A percentile compares a stretch with the other conserved stretches of the same genome.
These are phyloP conservation scores for Drosophila neotestacea DNA, from an alignment of 2,888 invertebrate genomes.

Conservation along the genomic window DNA sequence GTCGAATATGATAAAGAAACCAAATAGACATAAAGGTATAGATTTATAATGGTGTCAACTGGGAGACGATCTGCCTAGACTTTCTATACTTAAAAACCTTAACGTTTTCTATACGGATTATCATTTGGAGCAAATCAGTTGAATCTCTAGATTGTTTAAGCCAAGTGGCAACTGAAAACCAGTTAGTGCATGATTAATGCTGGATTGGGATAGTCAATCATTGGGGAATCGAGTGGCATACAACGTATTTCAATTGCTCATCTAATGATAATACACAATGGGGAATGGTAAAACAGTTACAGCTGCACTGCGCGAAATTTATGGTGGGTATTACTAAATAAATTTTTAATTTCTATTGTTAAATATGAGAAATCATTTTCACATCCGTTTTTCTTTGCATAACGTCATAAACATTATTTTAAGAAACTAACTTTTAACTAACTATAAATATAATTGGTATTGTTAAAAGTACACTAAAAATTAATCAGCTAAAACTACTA, in stretches of 20 bases:
- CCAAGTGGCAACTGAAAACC: background rate
- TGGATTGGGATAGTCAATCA: conserved; percentile 12
- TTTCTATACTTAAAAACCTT: too few relatives aligned
- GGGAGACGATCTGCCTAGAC: too few relatives aligned
- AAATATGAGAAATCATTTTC: too few relatives aligned
- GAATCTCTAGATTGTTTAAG: background rate
- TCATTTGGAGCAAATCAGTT: background rate
- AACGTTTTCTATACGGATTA: background rate
- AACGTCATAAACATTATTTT: background rate
- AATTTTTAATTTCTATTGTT: too few relatives aligned
- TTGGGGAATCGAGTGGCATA: conserved; percentile 15
- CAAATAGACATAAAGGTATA: too few relatives aligned
- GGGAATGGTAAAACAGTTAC: conserved; percentile 10
- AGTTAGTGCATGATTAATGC: conserved; percentile 1
- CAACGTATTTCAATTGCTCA: conserved; percentile 5
- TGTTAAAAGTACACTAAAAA: too few relatives aligned
- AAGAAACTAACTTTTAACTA: background rate
- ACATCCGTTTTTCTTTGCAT: too few relatives aligned
- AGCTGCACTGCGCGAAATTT: conserved; percentile 13
- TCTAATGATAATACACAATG: conserved; percentile 16
- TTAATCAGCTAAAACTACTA: too few relatives aligned
- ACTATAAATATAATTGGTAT: too few relatives aligned
- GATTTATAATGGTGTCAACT: too few relatives aligned
- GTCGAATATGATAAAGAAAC: too few relatives aligned
- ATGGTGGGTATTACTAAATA: background rate